These are phyloP conservation scores for Papilio machaon DNA, from an alignment of 1,140 invertebrate genomes.

Conservation along the genomic window DNA sequence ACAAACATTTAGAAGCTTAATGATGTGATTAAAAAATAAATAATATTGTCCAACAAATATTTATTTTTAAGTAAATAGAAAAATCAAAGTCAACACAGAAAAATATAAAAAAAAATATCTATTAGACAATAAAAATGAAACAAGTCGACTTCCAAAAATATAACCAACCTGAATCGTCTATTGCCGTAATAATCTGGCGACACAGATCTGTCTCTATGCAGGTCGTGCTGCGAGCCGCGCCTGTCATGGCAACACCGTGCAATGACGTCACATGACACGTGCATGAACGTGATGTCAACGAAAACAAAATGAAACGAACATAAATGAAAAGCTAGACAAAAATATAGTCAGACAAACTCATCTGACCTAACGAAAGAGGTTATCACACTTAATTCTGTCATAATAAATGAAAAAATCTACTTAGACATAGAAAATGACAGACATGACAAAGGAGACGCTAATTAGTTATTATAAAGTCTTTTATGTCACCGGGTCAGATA, in stretches of 20 bases:
- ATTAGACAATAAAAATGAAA: constrained; percentile 40
- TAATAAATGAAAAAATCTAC: too few relatives aligned
- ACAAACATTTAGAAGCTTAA: constrained; percentile 30
- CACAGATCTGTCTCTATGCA: constrained; percentile 83
- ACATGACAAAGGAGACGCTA: too few relatives aligned
- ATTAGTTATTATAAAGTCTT: too few relatives aligned
- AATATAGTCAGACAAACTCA: constrained; percentile 2
- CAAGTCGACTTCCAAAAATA: constrained; percentile 43
- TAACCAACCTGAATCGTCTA: constrained; percentile 86
- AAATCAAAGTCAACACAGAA: not conserved
- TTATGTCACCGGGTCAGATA: too few relatives aligned
- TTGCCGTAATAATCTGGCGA: constrained; percentile 85
- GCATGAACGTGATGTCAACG: constrained; percentile 48
- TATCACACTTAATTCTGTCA: not conserved
- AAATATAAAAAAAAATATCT: not conserved
- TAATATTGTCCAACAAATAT: constrained; percentile 21
- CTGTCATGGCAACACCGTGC: constrained; percentile 73
- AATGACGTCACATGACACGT: constrained; percentile 57
- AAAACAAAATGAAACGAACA: constrained; percentile 40
- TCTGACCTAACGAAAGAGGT: not conserved
- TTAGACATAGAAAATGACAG: too few relatives aligned
- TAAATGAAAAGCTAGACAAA: not conserved
- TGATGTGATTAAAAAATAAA: constrained; percentile 11
- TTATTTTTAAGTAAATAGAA: not conserved
- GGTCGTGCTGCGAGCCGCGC: constrained; percentile 86